Evolutionary conservation across 2,113 vertebrate species (phyloP).

Genomic region (Rhinolophus sinicus): DNA sequence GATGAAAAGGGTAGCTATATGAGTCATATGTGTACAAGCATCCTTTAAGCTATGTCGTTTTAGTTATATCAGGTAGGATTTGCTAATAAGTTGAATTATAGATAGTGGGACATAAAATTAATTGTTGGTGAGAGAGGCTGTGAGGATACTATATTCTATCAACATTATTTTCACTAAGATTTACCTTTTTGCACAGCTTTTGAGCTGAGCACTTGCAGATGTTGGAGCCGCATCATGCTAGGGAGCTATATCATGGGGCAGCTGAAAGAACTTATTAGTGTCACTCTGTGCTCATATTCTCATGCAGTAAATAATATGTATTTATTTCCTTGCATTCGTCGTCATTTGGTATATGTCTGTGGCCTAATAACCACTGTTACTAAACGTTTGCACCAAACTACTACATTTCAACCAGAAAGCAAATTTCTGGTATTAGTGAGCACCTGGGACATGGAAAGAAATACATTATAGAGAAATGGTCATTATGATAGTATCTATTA

Average conservation of each 20-base stretch:
- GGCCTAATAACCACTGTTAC: not conserved
- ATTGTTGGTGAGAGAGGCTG: not conserved
- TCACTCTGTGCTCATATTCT: not conserved
- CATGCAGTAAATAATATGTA: not conserved
- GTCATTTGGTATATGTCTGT: not conserved
- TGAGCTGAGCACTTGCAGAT: not conserved
- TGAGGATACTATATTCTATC: not conserved
- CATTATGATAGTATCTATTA: conserved; percentile 9
- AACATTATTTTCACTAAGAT: not conserved
- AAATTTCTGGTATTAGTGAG: not conserved
- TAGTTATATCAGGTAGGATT: not conserved
- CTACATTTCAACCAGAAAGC: conserved; percentile 1
- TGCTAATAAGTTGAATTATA: not conserved
- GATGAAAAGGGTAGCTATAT: not conserved
- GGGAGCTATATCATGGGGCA: not conserved
- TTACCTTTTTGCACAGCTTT: not conserved
- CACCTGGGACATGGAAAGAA: not conserved
- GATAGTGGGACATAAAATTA: not conserved
- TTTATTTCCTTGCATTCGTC: not conserved
- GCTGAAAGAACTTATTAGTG: not conserved
- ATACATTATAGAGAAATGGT: conserved; percentile 20
- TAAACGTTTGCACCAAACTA: not conserved
- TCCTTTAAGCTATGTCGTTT: not conserved
- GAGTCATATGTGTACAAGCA: not conserved
- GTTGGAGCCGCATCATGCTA: not conserved